Percentiles rank a stretch among this genome's conserved stretches.
These are phyloP conservation scores for Caenorhabditis latens DNA, from an alignment of 1,140 invertebrate species.

Conservation along the genomic window DNA sequence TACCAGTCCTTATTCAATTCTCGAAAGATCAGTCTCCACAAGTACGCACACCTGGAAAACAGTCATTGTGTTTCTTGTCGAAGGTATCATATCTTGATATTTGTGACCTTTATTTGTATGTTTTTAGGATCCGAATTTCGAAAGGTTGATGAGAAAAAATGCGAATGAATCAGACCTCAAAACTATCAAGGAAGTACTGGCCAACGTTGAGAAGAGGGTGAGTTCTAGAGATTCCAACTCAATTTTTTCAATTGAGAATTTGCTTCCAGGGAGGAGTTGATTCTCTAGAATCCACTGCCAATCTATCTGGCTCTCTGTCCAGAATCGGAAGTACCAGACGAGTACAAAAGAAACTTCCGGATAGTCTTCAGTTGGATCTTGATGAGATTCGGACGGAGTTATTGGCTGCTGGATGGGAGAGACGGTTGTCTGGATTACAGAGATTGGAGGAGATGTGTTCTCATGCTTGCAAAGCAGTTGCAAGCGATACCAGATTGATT, in stretches of 20 bases:
- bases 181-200: conserved; percentile 56
- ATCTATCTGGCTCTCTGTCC: conserved; percentile 54
- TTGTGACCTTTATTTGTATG: background rate
- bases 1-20: conserved; percentile 50
- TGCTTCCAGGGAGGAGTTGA: conserved; percentile 59
- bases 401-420: conserved; percentile 60
- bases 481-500: conserved; percentile 60
- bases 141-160: conserved; percentile 62
- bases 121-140: conserved; percentile 58
- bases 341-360: conserved; percentile 61
- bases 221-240: background rate
- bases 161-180: conserved; percentile 45
- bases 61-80: conserved; percentile 43
- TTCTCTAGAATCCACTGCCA: conserved; percentile 52
- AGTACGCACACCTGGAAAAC: conserved; percentile 58
- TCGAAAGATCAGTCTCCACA: conserved; percentile 62
- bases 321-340: conserved; percentile 59
- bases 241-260: background rate
- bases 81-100: conserved; percentile 8
- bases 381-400: conserved; percentile 61
- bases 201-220: conserved; percentile 61
- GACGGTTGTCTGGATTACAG: conserved; percentile 53
- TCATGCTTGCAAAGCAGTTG: conserved; percentile 42
- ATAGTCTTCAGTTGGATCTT: conserved; percentile 60
- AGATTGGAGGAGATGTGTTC: conserved; percentile 62